Percentiles rank a stretch among this genome's conserved stretches.
Conservation (phyloP, 2,888 invertebrate genomes). For the Drosophila hamatofila region DNA sequence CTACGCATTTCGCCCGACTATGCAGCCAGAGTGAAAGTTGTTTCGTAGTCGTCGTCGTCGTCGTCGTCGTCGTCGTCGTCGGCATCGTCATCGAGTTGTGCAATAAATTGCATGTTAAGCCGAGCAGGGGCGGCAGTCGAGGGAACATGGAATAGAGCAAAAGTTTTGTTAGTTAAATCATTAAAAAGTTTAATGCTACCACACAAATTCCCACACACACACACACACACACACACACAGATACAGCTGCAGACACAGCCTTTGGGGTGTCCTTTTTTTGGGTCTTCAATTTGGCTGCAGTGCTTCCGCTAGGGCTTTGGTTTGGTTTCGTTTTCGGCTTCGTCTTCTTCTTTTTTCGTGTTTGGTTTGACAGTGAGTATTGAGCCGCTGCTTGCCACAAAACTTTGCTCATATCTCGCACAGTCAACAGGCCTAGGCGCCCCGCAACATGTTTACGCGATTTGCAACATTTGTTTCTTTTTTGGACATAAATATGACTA, state of each 20-base stretch:
- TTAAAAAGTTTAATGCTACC: conserved; percentile 83
- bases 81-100: conserved; percentile 50
- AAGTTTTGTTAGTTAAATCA: conserved; percentile 84
- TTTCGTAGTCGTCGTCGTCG: conserved; percentile 26
- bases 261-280: conserved; percentile 13
- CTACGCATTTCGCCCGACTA: conserved; percentile 87
- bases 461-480: conserved; percentile 1
- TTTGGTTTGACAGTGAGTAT: conserved; percentile 34
- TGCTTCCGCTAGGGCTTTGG: conserved; percentile 40
- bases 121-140: conserved; percentile 44
- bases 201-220: conserved; percentile 51
- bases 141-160: conserved; percentile 79
- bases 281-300: conserved; percentile 38
- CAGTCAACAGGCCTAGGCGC: conserved; percentile 48
- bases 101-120: conserved; percentile 76
- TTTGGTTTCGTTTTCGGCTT: conserved; percentile 22
- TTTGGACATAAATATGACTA: neutral
- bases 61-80: conserved; percentile 32
- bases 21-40: conserved; percentile 73
- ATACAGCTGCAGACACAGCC: conserved; percentile 4
- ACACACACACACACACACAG: conserved; percentile 12
- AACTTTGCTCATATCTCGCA: conserved; percentile 68
- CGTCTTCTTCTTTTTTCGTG: conserved; percentile 21
- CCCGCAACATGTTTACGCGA: too few species aligned
- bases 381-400: conserved; percentile 42